phyloP scores from a whole-genome alignment of 1,140 invertebrate genomes.

The Cydia fagiglandana region DNA sequence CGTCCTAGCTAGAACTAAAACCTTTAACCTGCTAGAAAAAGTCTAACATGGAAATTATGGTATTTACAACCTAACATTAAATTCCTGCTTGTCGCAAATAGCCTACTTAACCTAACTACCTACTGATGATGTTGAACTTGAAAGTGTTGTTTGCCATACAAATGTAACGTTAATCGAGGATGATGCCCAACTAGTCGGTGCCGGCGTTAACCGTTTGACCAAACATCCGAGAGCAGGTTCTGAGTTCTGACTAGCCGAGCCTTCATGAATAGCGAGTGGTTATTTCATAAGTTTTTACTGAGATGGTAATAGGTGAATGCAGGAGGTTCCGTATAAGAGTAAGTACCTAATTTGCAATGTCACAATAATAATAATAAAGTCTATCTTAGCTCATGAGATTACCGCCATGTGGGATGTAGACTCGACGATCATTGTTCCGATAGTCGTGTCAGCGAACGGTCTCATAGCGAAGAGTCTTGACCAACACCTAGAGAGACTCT shows the following conservation, averaged over 20 bases:
- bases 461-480: too few species aligned
- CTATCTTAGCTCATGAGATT: too few species aligned
- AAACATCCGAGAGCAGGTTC: conserved; percentile 62
- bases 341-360: too few species aligned
- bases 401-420: too few species aligned
- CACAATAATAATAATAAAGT: too few species aligned
- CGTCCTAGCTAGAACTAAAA: too few species aligned
- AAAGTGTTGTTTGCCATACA: conserved; percentile 15
- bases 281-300: conserved; percentile 15
- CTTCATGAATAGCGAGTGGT: conserved; percentile 28
- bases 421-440: too few species aligned
- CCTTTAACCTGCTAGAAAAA: too few species aligned
- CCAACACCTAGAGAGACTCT: too few species aligned
- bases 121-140: conserved; percentile 11
- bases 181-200: conserved; percentile 61
- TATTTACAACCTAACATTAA: too few species aligned
- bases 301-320: not conserved
- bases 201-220: conserved; percentile 59
- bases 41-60: not conserved
- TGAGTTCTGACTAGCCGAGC: conserved; percentile 45
- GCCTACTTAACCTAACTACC: not conserved
- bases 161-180: conserved; percentile 58
- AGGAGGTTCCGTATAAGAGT: not conserved
- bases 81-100: not conserved
- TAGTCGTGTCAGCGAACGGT: too few species aligned